A percentile compares a stretch with the other conserved stretches of the same genome.
These are phyloP conservation scores for Euplagia quadripunctaria DNA, from an alignment of 2,888 invertebrate genomes.

Conservation along the genomic window DNA sequence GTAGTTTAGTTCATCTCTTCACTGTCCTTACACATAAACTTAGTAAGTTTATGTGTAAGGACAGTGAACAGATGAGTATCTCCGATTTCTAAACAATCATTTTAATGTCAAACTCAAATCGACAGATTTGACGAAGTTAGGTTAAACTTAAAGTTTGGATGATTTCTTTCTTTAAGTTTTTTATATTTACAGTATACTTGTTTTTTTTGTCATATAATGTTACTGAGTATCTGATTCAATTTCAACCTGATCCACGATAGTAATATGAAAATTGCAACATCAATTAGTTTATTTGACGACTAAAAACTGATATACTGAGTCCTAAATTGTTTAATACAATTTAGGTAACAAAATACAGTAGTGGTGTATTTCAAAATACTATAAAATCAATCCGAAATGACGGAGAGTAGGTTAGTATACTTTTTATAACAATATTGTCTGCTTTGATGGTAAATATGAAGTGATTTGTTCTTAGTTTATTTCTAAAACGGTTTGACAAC, in stretches of 20 bases:
- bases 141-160: background rate
- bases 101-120: background rate
- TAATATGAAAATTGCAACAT: background rate
- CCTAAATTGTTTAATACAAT: background rate
- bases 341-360: background rate
- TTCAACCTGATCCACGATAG: background rate
- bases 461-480: background rate
- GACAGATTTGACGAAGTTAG: background rate
- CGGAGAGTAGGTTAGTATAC: conserved; percentile 3
- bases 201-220: background rate
- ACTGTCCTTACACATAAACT: too few relatives aligned
- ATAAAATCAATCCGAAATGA: background rate
- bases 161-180: background rate
- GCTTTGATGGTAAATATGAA: too few relatives aligned
- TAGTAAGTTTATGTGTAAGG: too few relatives aligned
- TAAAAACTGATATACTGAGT: background rate
- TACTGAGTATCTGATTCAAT: background rate
- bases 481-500: background rate
- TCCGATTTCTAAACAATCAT: background rate
- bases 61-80: background rate
- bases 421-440: background rate
- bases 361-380: background rate
- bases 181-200: background rate
- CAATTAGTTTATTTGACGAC: background rate
- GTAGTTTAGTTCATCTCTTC: too few relatives aligned